phyloP scores from a whole-genome alignment of 2,888 invertebrate genomes.

The Orthonevra nobilis region DNA sequence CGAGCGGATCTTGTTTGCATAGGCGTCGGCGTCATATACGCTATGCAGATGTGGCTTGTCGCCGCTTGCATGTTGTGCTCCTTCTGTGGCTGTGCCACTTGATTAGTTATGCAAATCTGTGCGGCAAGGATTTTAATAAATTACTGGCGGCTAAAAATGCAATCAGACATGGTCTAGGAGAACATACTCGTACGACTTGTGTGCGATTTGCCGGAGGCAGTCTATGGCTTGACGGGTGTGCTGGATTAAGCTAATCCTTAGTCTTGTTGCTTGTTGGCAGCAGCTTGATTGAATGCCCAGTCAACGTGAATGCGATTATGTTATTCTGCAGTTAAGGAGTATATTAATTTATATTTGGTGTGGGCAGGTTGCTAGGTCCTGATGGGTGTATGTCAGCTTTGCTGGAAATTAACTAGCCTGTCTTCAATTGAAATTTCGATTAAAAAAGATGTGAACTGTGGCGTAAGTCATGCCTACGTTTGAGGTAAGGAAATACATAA shows the following conservation, averaged over 20 bases:
- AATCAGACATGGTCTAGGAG: conserved; percentile 61
- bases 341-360: too few species aligned
- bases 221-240: neutral
- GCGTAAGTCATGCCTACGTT: too few species aligned
- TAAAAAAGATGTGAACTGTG: too few species aligned
- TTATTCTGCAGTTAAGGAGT: too few species aligned
- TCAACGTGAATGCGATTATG: conserved; percentile 53
- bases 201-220: conserved; percentile 9
- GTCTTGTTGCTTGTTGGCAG: neutral
- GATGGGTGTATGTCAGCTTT: too few species aligned
- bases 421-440: too few species aligned
- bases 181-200: conserved; percentile 11
- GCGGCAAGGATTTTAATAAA: conserved; percentile 62
- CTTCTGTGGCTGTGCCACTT: conserved; percentile 29
- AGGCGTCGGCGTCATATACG: conserved; percentile 46
- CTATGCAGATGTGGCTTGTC: conserved; percentile 3
- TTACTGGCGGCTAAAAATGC: conserved; percentile 61
- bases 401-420: too few species aligned
- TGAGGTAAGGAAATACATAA: too few species aligned
- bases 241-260: conserved; percentile 45
- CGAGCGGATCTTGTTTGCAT: conserved; percentile 63
- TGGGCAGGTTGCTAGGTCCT: too few species aligned
- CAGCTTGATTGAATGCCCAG: conserved; percentile 48
- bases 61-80: conserved; percentile 18
- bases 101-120: conserved; percentile 66